phyloP scores from a whole-genome alignment of 2,888 invertebrate genomes.

The Tuta absoluta region DNA sequence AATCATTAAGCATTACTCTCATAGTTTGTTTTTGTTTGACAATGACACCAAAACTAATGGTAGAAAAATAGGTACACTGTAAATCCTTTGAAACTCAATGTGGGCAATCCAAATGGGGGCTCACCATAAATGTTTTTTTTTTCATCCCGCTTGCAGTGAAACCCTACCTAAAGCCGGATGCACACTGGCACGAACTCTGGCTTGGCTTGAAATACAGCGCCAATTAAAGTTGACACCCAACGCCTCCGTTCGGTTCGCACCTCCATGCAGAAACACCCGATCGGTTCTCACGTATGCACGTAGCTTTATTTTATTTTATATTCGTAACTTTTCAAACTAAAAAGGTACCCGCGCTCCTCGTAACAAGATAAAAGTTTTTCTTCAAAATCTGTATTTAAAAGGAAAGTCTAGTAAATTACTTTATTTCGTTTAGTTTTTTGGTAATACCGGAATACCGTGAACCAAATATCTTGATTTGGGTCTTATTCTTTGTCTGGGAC shows the following conservation, averaged over 20 bases:
- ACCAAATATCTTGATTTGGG: no score
- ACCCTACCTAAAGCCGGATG: conserved; percentile 45
- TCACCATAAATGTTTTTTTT: no score
- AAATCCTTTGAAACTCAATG: no score
- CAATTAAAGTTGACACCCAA: conserved; percentile 78
- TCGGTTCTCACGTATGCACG: conserved; percentile 54
- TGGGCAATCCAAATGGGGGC: no score
- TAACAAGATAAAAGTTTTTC: neutral
- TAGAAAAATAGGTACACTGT: no score
- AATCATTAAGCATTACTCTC: no score
- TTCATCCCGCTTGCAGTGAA: conserved; percentile 45
- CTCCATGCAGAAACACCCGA: conserved; percentile 57
- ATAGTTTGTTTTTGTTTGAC: no score
- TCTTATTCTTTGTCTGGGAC: no score
- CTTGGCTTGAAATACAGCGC: conserved; percentile 72
- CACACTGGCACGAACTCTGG: conserved; percentile 63
- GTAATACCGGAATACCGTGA: no score
- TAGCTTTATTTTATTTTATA: conserved; percentile 24
- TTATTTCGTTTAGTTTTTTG: neutral
- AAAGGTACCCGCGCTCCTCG: neutral
- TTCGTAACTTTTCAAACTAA: conserved; percentile 5
- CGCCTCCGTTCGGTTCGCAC: conserved; percentile 67
- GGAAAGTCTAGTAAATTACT: no score
- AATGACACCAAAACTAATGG: no score
- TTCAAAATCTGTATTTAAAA: no score